Evolutionary conservation across 2,888 invertebrate genomes (phyloP).

Genomic region (Camptogramma bilineatum): DNA sequence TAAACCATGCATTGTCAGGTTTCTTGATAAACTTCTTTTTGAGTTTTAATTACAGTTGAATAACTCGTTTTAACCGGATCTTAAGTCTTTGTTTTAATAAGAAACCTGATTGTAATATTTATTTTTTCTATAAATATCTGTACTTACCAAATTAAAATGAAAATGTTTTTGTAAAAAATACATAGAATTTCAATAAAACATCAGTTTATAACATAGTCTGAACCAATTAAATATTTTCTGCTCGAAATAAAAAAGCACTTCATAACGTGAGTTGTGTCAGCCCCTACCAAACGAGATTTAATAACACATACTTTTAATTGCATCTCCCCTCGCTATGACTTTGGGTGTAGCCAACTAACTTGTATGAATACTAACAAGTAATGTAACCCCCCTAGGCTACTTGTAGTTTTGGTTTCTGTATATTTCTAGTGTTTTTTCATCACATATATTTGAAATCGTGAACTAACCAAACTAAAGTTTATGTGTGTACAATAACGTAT

Average conservation of each 20-base stretch:
- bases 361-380: constrained; percentile 28
- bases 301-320: constrained; percentile 44
- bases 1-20: too few relatives aligned
- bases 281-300: constrained; percentile 39
- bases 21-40: too few relatives aligned
- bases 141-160: too few relatives aligned
- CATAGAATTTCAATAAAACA: background rate
- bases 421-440: constrained; percentile 12
- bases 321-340: constrained; percentile 38
- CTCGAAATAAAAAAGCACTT: constrained; percentile 12
- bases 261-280: constrained; percentile 35
- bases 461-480: background rate
- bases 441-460: background rate
- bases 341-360: constrained; percentile 38
- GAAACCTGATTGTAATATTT: too few relatives aligned
- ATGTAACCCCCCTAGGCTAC: constrained; percentile 25
- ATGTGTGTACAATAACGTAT: background rate
- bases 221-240: constrained; percentile 1
- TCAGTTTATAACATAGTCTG: too few relatives aligned
- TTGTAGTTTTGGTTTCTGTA: constrained; percentile 10
- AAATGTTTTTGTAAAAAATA: background rate
- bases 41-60: too few relatives aligned
- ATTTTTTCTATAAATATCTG: too few relatives aligned
- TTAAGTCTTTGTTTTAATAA: too few relatives aligned
- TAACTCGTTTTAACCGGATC: too few relatives aligned